Percentiles rank a stretch among this genome's conserved stretches.
Conservation (phyloP, 2,797 vertebrate genomes). For the Acanthornis magna region DNA sequence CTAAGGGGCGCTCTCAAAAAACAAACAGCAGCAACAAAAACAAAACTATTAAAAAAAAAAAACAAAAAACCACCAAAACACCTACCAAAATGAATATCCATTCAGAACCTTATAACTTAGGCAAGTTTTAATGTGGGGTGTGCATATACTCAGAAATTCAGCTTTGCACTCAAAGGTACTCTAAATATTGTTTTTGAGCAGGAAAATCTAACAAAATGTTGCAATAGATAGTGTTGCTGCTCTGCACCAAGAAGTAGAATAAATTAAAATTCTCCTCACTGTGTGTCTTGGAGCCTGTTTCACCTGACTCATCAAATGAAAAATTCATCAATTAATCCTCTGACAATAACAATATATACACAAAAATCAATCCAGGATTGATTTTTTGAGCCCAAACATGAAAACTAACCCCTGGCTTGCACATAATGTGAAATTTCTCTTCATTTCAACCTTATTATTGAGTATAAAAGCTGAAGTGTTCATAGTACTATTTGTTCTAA, state of each 20-base stretch:
- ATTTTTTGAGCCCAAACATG: conserved; percentile 78
- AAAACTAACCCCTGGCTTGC: conserved; percentile 72
- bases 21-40: background rate
- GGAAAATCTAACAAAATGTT: conserved; percentile 60
- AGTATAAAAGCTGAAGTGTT: conserved; percentile 77
- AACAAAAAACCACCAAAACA: background rate
- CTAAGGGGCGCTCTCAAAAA: background rate
- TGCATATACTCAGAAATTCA: background rate
- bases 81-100: background rate
- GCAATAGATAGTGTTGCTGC: conserved; percentile 63
- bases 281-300: conserved; percentile 71
- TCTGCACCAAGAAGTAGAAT: conserved; percentile 64
- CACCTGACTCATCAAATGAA: conserved; percentile 86
- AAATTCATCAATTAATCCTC: conserved; percentile 89
- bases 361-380: conserved; percentile 85
- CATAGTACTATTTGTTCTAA: conserved; percentile 81
- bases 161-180: background rate
- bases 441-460: conserved; percentile 78
- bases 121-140: background rate
- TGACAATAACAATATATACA: conserved; percentile 86
- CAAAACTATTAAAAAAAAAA: no score
- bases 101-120: background rate
- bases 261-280: conserved; percentile 84
- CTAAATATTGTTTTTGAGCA: conserved; percentile 25
- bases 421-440: conserved; percentile 82